A percentile compares a stretch with the other conserved stretches of the same genome.
phyloP scores from a whole-genome alignment of 1,140 invertebrate species.

The Tetragnatha versicolor region DNA sequence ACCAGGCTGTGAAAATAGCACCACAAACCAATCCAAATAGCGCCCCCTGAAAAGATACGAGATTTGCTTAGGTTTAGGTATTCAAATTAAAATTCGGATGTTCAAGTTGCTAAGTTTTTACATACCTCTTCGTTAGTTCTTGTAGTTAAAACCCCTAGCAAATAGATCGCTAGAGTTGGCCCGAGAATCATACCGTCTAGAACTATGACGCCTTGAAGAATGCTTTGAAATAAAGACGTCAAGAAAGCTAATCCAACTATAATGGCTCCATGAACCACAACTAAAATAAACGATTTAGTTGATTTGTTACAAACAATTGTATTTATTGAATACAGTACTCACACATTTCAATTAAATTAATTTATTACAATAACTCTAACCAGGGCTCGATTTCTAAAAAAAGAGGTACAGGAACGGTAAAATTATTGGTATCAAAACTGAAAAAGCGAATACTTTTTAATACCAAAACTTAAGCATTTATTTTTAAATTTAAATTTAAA shows the following conservation, averaged over 20 bases:
- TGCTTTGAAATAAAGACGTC: neutral
- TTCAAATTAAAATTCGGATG: neutral
- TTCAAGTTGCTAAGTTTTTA: neutral
- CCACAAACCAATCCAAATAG: neutral
- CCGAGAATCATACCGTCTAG: neutral
- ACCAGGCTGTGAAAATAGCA: neutral
- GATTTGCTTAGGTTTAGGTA: neutral
- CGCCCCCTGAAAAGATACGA: neutral
- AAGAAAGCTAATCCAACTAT: neutral
- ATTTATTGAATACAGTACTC: too few species aligned
- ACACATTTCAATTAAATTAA: too few species aligned
- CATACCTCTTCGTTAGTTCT: neutral
- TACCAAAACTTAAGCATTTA: too few species aligned
- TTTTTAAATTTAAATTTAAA: too few species aligned
- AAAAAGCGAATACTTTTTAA: too few species aligned
- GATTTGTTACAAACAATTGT: too few species aligned
- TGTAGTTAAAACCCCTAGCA: neutral
- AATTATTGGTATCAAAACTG: too few species aligned
- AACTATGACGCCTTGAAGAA: neutral
- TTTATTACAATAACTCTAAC: too few species aligned
- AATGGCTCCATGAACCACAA: neutral
- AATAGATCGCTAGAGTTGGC: neutral
- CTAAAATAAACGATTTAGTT: neutral
- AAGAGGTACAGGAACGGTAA: too few species aligned
- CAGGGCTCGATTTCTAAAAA: too few species aligned